These are phyloP conservation scores for Esox lucius DNA, from an alignment of 2,797 vertebrate species.

Conservation along the genomic window DNA sequence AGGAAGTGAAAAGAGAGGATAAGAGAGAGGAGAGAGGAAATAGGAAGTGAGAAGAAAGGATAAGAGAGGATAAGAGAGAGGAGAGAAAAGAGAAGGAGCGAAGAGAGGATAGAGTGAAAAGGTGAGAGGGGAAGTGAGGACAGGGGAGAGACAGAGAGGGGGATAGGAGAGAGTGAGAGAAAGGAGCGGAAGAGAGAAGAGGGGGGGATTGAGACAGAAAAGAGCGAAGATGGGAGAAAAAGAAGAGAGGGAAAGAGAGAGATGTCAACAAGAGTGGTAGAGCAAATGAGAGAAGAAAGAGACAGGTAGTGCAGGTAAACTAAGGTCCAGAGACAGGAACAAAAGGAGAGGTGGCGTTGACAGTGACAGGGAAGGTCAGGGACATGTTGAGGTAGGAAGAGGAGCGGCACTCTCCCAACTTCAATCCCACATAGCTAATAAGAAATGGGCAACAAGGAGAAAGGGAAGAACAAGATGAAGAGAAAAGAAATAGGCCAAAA, in stretches of 20 bases:
- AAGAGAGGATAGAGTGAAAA: neutral
- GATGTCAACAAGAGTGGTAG: neutral
- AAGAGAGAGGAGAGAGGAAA: neutral
- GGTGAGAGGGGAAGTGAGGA: neutral
- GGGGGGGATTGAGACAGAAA: too few relatives aligned
- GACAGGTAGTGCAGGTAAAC: neutral
- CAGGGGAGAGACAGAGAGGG: too few relatives aligned
- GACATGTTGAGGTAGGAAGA: neutral
- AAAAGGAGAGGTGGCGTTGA: neutral
- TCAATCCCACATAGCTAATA: constrained; percentile 1
- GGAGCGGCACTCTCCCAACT: neutral
- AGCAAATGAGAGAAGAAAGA: neutral
- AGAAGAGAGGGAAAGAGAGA: neutral
- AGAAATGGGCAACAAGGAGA: neutral
- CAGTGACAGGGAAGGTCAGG: neutral
- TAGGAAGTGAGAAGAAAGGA: neutral
- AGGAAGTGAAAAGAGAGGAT: too few relatives aligned
- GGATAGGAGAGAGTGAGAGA: too few relatives aligned
- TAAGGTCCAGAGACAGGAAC: neutral
- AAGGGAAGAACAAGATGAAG: neutral
- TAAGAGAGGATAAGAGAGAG: neutral
- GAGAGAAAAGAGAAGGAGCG: neutral
- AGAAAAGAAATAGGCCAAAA: neutral
- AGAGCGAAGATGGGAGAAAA: neutral
- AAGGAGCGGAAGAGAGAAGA: neutral